phyloP scores from a whole-genome alignment of 1,140 invertebrate genomes.

The Schlechtendalia chinensis region DNA sequence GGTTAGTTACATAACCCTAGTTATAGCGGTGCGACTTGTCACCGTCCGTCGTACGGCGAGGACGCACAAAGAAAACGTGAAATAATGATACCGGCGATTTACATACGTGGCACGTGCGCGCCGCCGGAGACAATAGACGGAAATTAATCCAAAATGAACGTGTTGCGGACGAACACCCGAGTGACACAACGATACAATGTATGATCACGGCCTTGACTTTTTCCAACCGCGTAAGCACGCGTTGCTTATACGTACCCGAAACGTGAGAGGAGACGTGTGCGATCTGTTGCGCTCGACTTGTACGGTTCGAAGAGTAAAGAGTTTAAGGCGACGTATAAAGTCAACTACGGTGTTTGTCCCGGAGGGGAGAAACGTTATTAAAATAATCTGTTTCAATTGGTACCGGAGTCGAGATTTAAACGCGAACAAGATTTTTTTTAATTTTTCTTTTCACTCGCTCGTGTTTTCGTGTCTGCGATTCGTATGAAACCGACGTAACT shows the following conservation, averaged over 20 bases:
- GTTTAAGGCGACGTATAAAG: too few species aligned
- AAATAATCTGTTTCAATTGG: too few species aligned
- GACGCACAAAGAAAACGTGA: background rate
- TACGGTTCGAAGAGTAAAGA: too few species aligned
- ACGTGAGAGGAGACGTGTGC: background rate
- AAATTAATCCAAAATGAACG: slow-evolving; percentile 12
- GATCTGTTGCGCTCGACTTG: too few species aligned
- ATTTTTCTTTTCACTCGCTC: background rate
- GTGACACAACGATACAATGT: background rate
- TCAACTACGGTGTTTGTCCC: too few species aligned
- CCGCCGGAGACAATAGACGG: background rate
- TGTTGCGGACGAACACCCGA: background rate
- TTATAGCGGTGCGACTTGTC: background rate
- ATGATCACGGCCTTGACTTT: slow-evolving; percentile 7
- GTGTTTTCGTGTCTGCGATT: background rate
- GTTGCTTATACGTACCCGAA: too few species aligned
- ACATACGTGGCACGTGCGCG: slow-evolving; percentile 8
- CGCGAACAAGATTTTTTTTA: too few species aligned
- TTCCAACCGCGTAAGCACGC: background rate
- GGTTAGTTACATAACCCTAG: background rate
- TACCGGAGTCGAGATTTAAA: too few species aligned
- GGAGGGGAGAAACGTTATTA: too few species aligned
- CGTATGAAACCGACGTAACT: background rate
- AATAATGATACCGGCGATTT: slow-evolving; percentile 18
- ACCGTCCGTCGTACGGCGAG: background rate